phyloP scores from a whole-genome alignment of 2,113 vertebrate genomes.

The Indicator maculatus region DNA sequence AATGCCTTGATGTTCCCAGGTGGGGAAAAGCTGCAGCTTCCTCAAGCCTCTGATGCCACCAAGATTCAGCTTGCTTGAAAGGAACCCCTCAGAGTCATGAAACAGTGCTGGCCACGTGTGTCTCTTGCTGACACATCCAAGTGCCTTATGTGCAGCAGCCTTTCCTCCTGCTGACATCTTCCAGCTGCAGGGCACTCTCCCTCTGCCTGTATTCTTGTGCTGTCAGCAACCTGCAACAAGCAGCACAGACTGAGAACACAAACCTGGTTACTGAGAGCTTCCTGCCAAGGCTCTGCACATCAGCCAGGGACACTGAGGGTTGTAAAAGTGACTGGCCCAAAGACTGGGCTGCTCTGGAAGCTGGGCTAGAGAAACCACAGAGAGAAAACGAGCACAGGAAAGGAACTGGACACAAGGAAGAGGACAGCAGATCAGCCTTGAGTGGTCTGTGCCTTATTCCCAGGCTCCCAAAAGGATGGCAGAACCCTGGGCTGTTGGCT shows the following conservation, averaged over 20 bases:
- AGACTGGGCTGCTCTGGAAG: neutral
- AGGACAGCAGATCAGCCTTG: neutral
- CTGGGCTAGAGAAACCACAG: neutral
- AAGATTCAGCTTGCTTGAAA: neutral
- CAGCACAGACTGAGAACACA: neutral
- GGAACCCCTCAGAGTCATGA: neutral
- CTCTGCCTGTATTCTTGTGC: constrained; percentile 75
- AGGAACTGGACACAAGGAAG: neutral
- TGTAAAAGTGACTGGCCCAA: neutral
- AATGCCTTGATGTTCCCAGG: neutral
- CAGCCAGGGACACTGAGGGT: neutral
- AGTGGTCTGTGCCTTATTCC: neutral
- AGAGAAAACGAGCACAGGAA: neutral
- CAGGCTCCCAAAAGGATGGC: neutral
- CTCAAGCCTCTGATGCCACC: neutral
- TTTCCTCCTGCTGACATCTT: constrained; percentile 52
- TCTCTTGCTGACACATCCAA: neutral
- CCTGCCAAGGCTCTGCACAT: neutral
- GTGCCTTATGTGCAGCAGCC: constrained; percentile 71
- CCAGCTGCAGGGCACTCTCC: constrained; percentile 74
- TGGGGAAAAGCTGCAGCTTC: neutral
- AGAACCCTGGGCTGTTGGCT: neutral
- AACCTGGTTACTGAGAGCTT: neutral
- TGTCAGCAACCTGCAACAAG: constrained; percentile 75
- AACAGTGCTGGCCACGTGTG: neutral